Evolutionary conservation across 2,113 vertebrate genomes (phyloP).

Genomic region (Prietella phreatophila): DNA sequence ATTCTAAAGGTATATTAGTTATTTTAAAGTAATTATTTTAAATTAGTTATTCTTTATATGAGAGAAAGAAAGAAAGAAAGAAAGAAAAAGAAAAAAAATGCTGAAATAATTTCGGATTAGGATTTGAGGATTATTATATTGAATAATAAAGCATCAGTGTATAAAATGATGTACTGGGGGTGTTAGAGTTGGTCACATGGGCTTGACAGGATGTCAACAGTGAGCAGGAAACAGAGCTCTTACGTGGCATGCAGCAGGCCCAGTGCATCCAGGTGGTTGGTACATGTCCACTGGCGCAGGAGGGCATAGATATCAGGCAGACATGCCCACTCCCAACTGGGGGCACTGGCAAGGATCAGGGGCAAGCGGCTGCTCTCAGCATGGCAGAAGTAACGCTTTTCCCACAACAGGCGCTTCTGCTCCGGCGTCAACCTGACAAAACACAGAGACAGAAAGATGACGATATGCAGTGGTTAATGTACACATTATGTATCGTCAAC

Average conservation of each 20-base stretch:
- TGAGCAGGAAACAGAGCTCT: slow-evolving; percentile 51
- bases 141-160: neutral
- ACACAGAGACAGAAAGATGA: neutral
- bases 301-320: slow-evolving; percentile 93
- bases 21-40: neutral
- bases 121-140: neutral
- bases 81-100: neutral
- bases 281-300: slow-evolving; percentile 86
- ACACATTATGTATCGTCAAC: neutral
- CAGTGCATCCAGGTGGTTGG: slow-evolving; percentile 89
- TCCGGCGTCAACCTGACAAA: slow-evolving; percentile 78
- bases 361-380: slow-evolving; percentile 79
- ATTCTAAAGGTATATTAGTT: neutral
- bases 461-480: neutral
- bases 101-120: neutral
- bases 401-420: slow-evolving; percentile 86
- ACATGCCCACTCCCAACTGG: slow-evolving; percentile 95
- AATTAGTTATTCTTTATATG: neutral
- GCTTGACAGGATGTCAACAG: neutral
- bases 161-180: neutral
- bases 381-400: slow-evolving; percentile 90
- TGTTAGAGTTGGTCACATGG: neutral
- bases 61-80: neutral
- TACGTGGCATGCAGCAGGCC: slow-evolving; percentile 93
- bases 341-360: slow-evolving; percentile 89